These are phyloP conservation scores for Clytia hemisphaerica DNA, from an alignment of 30 jellyfish, hydroid and myxozoan genomes.

Conservation along the genomic window DNA sequence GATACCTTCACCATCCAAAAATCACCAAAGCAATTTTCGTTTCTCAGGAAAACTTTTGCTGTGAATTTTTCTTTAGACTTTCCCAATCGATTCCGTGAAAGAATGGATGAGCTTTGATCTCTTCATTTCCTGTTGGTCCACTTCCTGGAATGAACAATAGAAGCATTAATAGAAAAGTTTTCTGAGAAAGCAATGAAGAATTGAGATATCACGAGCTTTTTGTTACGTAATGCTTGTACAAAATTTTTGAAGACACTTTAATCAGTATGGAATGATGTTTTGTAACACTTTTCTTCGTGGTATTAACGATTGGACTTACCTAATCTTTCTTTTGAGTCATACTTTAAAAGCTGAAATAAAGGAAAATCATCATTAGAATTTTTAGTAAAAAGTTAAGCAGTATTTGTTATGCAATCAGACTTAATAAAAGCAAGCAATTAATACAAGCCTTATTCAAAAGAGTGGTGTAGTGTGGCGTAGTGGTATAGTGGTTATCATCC, in stretches of 20 bases:
- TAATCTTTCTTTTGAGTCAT: conserved; percentile 58
- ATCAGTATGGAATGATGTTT: not conserved
- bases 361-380: not conserved
- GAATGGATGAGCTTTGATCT: conserved; percentile 71
- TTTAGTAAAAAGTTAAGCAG: not conserved
- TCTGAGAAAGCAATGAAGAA: no score
- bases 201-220: no score
- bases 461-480: not conserved
- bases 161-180: not conserved
- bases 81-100: conserved; percentile 68
- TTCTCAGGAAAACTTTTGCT: no score
- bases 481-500: not conserved
- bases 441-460: not conserved
- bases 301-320: conserved; percentile 42
- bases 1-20: no score
- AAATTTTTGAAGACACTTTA: not conserved
- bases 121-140: conserved; percentile 85
- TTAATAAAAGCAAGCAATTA: not conserved
- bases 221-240: no score
- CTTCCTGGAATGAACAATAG: conserved; percentile 40
- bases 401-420: not conserved
- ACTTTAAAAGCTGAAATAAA: conserved; percentile 60
- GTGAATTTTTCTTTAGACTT: no score
- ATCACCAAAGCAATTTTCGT: no score
- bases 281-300: not conserved